Percentiles rank a stretch among this genome's conserved stretches.
Conservation (phyloP, 2,888 invertebrate species). For the Cecidostiba fungosa region DNA sequence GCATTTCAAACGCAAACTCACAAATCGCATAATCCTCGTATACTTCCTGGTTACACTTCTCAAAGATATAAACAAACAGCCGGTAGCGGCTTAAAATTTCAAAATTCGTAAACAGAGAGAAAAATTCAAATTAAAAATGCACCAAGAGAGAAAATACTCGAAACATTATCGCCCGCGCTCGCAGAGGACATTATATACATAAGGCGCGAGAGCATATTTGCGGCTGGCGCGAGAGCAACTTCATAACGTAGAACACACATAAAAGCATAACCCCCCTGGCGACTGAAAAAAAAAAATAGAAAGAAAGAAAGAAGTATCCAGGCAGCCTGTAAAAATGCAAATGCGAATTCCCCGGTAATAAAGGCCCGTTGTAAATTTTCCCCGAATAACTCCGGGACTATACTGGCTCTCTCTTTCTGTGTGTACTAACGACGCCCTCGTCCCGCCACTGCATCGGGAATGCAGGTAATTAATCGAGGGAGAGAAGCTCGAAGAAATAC, state of each 20-base stretch:
- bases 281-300: neutral
- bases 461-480: slow-evolving; percentile 57
- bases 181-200: neutral
- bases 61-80: neutral
- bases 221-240: slow-evolving; percentile 25
- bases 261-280: slow-evolving; percentile 20
- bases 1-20: neutral
- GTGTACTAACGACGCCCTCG: slow-evolving; percentile 48
- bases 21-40: neutral
- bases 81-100: neutral
- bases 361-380: slow-evolving; percentile 54
- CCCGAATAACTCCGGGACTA: slow-evolving; percentile 1
- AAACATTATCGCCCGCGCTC: neutral
- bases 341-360: slow-evolving; percentile 60
- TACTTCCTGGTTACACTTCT: neutral
- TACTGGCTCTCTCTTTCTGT: neutral
- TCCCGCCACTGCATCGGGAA: slow-evolving; percentile 28
- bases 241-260: slow-evolving; percentile 40
- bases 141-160: neutral
- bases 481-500: slow-evolving; percentile 31
- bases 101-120: neutral
- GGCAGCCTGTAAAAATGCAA: slow-evolving; percentile 59
- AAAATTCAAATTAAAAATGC: neutral
- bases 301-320: neutral
- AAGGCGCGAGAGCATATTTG: slow-evolving; percentile 47